phyloP scores from a whole-genome alignment of 1,140 invertebrate genomes.

The Drosophila tsacasi region DNA sequence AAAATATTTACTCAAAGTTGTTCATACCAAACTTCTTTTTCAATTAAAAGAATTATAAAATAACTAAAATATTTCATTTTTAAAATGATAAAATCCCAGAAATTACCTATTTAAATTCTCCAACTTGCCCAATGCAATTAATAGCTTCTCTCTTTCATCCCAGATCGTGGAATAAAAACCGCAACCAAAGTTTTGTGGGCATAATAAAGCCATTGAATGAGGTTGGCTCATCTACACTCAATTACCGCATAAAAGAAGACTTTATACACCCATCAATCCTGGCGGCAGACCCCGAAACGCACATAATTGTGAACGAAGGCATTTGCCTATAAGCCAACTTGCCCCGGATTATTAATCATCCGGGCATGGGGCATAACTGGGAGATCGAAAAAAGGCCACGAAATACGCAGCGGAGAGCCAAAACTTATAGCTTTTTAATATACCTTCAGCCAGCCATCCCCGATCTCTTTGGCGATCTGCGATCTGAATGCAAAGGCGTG shows the following conservation, averaged over 20 bases:
- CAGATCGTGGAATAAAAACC: slow-evolving; percentile 36
- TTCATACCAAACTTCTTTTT: too few relatives aligned
- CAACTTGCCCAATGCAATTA: not conserved
- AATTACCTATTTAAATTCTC: not conserved
- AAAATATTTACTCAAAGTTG: too few relatives aligned
- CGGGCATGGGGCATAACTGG: slow-evolving; percentile 30
- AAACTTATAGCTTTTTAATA: slow-evolving; percentile 83
- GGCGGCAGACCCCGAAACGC: slow-evolving; percentile 54
- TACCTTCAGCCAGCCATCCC: slow-evolving; percentile 42
- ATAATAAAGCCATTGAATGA: slow-evolving; percentile 73
- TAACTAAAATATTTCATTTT: too few relatives aligned
- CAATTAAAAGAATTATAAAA: too few relatives aligned
- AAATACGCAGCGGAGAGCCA: slow-evolving; percentile 42
- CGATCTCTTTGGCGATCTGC: slow-evolving; percentile 13
- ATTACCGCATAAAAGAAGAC: slow-evolving; percentile 80
- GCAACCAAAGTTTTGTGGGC: slow-evolving; percentile 42
- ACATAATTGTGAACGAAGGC: slow-evolving; percentile 65
- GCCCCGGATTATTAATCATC: slow-evolving; percentile 73
- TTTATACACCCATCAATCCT: slow-evolving; percentile 82
- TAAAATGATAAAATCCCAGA: too few relatives aligned
- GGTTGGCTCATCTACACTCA: slow-evolving; percentile 62
- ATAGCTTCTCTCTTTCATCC: not conserved
- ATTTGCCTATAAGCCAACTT: slow-evolving; percentile 66
- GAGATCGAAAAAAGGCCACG: slow-evolving; percentile 5
- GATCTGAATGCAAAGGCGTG: slow-evolving; percentile 82